These are phyloP conservation scores for Selene dorsalis DNA, from an alignment of 2,797 vertebrate genomes.

Conservation along the genomic window DNA sequence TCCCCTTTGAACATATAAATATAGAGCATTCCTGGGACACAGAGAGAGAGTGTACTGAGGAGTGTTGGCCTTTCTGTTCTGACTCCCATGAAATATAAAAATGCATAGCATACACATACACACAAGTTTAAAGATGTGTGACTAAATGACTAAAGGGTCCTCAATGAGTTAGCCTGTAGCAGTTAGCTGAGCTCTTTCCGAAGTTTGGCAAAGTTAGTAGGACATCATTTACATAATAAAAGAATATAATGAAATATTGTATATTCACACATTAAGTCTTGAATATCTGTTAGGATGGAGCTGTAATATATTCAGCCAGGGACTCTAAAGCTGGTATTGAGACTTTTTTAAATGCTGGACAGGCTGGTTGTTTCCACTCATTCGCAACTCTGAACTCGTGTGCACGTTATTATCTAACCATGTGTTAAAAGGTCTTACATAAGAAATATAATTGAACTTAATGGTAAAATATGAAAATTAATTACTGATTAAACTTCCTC, in stretches of 20 bases:
- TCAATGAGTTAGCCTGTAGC: not conserved
- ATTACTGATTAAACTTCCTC: not conserved
- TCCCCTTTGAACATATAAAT: not conserved
- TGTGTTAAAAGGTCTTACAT: too few relatives aligned
- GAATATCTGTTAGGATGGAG: too few relatives aligned
- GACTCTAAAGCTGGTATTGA: not conserved
- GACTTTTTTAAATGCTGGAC: not conserved
- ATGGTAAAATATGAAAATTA: not conserved
- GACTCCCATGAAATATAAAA: not conserved
- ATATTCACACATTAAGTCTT: too few relatives aligned
- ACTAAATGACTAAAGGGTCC: not conserved
- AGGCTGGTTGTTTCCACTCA: not conserved
- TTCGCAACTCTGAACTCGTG: too few relatives aligned
- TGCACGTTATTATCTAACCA: too few relatives aligned
- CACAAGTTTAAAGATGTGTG: not conserved
- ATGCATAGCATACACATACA: too few relatives aligned
- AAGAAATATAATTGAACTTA: not conserved
- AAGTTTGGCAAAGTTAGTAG: not conserved
- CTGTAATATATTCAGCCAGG: not conserved
- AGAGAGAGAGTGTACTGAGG: not conserved
- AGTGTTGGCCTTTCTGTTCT: not conserved
- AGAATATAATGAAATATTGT: not conserved
- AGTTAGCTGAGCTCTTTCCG: not conserved
- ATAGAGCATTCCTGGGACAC: not conserved
- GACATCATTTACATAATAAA: not conserved